Evolutionary conservation across 2,113 vertebrate species (phyloP).

Genomic region (Pyrgilauda ruficollis): DNA sequence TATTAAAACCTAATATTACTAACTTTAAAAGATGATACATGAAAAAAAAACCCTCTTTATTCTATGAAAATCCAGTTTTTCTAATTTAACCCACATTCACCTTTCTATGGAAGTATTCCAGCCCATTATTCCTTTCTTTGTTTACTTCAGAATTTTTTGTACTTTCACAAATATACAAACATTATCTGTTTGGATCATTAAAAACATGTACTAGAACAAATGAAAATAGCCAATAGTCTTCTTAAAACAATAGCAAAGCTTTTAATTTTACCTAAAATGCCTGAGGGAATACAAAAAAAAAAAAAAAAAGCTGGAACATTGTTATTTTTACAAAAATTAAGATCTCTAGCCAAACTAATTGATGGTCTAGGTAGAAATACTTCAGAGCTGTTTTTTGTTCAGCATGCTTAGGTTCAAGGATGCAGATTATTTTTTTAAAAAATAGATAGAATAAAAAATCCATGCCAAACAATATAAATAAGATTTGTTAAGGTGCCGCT

Average conservation of each 20-base stretch:
- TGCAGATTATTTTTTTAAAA: neutral
- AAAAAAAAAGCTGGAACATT: neutral
- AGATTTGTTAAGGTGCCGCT: neutral
- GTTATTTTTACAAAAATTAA: neutral
- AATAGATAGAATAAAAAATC: neutral
- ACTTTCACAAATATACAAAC: neutral
- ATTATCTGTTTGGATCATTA: neutral
- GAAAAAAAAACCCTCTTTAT: neutral
- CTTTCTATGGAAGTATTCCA: neutral
- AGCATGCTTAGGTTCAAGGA: neutral
- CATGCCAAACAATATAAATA: neutral
- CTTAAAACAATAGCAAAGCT: neutral
- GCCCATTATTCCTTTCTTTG: neutral
- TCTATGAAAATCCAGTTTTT: neutral
- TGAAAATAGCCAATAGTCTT: neutral
- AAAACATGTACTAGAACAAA: neutral
- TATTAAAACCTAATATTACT: neutral
- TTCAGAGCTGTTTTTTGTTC: neutral
- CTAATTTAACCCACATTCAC: neutral
- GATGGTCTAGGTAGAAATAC: neutral
- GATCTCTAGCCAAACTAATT: neutral
- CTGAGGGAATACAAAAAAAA: neutral
- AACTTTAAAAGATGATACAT: neutral
- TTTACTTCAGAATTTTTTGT: neutral
- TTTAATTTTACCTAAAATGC: neutral